These are phyloP conservation scores for Panagrolaimus sp. DNA, from an alignment of 1,140 invertebrate species.

Conservation along the genomic window DNA sequence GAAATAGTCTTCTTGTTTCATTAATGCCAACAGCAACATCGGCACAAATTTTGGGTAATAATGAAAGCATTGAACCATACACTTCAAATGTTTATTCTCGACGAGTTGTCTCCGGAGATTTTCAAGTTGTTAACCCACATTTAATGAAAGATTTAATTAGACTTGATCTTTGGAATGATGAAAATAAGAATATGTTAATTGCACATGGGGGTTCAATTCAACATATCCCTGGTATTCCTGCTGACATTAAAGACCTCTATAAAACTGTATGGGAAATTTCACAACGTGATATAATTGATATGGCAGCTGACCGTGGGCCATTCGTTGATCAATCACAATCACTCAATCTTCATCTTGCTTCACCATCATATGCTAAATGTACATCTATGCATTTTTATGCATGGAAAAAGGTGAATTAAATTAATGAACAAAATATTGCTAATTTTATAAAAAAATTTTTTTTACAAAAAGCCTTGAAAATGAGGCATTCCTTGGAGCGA, in stretches of 20 bases:
- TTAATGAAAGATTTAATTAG: constrained; percentile 84
- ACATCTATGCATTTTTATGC: constrained; percentile 97
- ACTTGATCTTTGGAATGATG: constrained; percentile 79
- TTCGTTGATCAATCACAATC: constrained; percentile 97
- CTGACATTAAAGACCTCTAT: constrained; percentile 64
- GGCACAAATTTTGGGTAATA: constrained; percentile 94
- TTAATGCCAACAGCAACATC: constrained; percentile 98
- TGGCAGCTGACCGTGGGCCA: constrained; percentile 84
- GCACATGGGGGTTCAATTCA: constrained; percentile 84
- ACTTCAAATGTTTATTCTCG: constrained; percentile 90
- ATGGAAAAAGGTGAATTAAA: constrained; percentile 88
- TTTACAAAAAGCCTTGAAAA: too few relatives aligned
- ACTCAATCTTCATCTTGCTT: constrained; percentile 87
- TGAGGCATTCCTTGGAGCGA: too few relatives aligned
- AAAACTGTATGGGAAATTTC: constrained; percentile 97
- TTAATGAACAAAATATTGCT: too few relatives aligned
- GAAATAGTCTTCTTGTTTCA: constrained; percentile 85
- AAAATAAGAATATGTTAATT: constrained; percentile 88
- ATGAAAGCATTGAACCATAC: constrained; percentile 93
- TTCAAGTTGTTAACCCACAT: constrained; percentile 85
- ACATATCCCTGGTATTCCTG: constrained; percentile 77
- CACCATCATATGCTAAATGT: constrained; percentile 82
- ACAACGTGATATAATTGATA: constrained; percentile 82
- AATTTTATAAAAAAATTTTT: not conserved
- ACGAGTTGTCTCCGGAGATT: constrained; percentile 72